Base-by-base conservation (phyloP, 1,140 invertebrate species). In the Cecropterus lyciades region DNA sequence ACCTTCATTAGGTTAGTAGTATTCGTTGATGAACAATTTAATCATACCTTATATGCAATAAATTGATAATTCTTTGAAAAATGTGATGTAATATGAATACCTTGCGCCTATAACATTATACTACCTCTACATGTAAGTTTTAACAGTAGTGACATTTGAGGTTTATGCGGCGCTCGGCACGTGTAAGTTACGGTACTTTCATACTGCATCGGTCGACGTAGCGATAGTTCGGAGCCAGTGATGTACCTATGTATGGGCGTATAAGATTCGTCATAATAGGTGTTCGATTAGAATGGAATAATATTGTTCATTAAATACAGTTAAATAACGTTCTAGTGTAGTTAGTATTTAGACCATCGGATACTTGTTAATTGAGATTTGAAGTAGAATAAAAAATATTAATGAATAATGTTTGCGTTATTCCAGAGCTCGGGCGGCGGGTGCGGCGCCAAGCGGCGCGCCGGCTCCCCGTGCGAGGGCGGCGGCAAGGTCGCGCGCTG, bases 381-480 rank as follows among this genome's bases (percentile, higher is more conserved):
- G 30, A 33, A 33, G 30, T 33, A 1, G 9, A 33, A 33, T 33
- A 6, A 10, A 9, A 33, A 33, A 33, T 40, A 40, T 40, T 40
- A 40, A 40, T 1, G 37, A n/a, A 40, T 1, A n/a, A 40, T n/a
- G 5, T 4, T 40, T 40, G n/a, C 72, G 70, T 42, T 67, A 56
- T 91, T 91, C 72, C 89, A 91, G 89, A 86, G 84, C 81, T 91
- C 89, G 80, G 91, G 91, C 79, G 91, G 91, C 80, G 90, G 86
- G 79, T 89, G 87, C 86, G 87, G 89, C 87, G 86, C 79, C 89
- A 91, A 91, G 81, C 87, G 88, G 84, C 85, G 89, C 74, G 88
- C 85, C 78, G 80, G 84, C 76, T 80, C 85, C 55, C 80, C 80
- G 80, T 88, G 85, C 79, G 87, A 87, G 76, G 87, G 80, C 76